Evolutionary conservation across 2,113 vertebrate species (phyloP), one percentile per base, ranked within the genome.

Genomic region (Sterrhoptilus dennistouni): DNA sequence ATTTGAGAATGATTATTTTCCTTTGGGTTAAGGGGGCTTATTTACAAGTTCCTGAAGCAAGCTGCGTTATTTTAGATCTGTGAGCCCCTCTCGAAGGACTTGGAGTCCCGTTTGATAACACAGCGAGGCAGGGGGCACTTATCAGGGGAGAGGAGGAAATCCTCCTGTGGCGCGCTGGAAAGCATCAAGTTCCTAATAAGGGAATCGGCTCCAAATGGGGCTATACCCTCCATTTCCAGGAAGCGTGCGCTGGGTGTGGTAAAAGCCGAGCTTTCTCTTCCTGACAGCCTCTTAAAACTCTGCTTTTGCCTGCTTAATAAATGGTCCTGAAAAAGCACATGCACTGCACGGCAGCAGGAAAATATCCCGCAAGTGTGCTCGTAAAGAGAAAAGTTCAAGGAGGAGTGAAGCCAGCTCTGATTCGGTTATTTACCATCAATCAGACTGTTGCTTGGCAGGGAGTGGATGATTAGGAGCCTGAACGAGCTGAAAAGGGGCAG

Each of bases 401-500:
- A 95, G 89, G 89, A 89, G 92, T 6, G 89, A 89, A 97, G 85
- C 72, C 78, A 53, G 94, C 89, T 97, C 97, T 98, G 98, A 98
- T 98, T 98, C 93, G 98, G 97, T 98, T 98, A 97, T 98, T 98
- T 98, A 98, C 98, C 98, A 98, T 98, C 98, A 98, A 98, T 98
- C 98, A 98, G 96, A 75, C 92, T 53, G 92, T 94, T 97, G 97
- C 98, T 98, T 98, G 97, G 97, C 98, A 95, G 98, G 97, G 98
- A 98, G 97, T 98, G 98, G 98, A 98, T 98, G 97, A 95, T 95
- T 96, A 96, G 97, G 97, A 98, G 98, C 94, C 97, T 91, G 98
- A 97, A 98, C 96, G 95, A 95, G 97, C 97, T 96, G 97, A 96
- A 98, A 98, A 97, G 98, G 98, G 98, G 98, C 98, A 98, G 98